Conservation (phyloP, 1,140 invertebrate species). For the Nilaparvata lugens region DNA sequence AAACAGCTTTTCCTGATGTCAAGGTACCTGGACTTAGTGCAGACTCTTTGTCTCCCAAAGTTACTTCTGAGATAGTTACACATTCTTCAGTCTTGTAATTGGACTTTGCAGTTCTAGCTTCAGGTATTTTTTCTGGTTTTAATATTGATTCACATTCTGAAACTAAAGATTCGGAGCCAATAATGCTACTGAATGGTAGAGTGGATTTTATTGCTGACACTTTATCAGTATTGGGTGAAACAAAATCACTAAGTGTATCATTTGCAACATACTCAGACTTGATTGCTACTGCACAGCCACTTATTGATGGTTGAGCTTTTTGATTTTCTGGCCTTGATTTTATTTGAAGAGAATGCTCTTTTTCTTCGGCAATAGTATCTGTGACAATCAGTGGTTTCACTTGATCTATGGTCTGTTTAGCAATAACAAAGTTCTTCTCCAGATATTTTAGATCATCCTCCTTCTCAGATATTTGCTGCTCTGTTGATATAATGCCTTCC, state of each 20-base stretch:
- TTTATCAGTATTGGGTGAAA: slow-evolving; percentile 14
- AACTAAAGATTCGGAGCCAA: slow-evolving; percentile 38
- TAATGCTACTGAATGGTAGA: slow-evolving; percentile 41
- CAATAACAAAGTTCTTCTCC: slow-evolving; percentile 34
- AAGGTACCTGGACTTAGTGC: slow-evolving; percentile 22
- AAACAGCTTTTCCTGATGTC: slow-evolving; percentile 30
- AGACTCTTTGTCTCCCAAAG: slow-evolving; percentile 41
- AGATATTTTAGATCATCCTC: slow-evolving; percentile 40
- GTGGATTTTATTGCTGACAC: slow-evolving; percentile 27
- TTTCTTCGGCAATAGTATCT: slow-evolving; percentile 38
- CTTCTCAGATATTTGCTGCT: slow-evolving; percentile 36
- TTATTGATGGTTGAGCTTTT: slow-evolving; percentile 30
- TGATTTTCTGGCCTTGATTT: slow-evolving; percentile 25
- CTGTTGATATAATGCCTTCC: slow-evolving; percentile 27
- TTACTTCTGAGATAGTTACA: slow-evolving; percentile 41
- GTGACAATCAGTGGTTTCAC: slow-evolving; percentile 40
- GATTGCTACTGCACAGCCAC: slow-evolving; percentile 31
- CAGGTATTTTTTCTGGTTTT: slow-evolving; percentile 28
- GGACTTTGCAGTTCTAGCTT: slow-evolving; percentile 36
- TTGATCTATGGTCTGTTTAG: slow-evolving; percentile 38
- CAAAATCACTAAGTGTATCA: slow-evolving; percentile 21
- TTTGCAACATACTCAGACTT: slow-evolving; percentile 27
- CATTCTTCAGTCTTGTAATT: slow-evolving; percentile 33
- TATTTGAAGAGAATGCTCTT: slow-evolving; percentile 33
- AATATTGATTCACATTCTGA: slow-evolving; percentile 43